Evolutionary conservation across 2,888 invertebrate species (phyloP).

Genomic region (Lasiommata megera): DNA sequence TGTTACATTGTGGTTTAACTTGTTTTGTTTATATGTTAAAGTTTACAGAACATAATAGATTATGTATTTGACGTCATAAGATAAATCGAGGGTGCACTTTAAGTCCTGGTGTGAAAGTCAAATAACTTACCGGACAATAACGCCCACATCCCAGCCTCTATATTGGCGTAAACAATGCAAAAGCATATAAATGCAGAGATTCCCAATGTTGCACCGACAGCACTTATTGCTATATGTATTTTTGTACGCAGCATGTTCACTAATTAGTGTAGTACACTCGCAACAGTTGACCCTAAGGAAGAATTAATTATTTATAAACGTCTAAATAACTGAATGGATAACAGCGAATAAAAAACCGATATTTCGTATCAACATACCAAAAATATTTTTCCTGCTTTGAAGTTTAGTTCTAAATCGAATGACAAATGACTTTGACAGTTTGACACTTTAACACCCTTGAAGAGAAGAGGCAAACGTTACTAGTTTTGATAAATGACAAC

Average conservation of each 20-base stretch:
- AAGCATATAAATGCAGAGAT: constrained; percentile 73
- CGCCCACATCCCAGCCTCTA: constrained; percentile 75
- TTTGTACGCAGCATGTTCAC: constrained; percentile 61
- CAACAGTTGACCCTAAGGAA: neutral
- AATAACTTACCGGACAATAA: constrained; percentile 64
- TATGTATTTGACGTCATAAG: constrained; percentile 4
- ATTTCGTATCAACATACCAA: neutral
- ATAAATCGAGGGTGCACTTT: neutral
- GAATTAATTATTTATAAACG: no score
- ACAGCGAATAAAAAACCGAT: neutral
- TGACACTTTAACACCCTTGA: no score
- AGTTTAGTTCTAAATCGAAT: no score
- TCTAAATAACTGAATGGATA: neutral
- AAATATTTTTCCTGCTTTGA: neutral
- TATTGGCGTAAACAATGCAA: constrained; percentile 69
- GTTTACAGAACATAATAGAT: constrained; percentile 2
- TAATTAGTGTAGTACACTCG: neutral
- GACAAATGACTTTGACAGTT: no score
- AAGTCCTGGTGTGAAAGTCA: constrained; percentile 19
- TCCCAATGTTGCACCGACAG: constrained; percentile 59
- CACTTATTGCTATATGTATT: constrained; percentile 65
- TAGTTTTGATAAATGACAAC: no score
- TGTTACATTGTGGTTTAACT: neutral
- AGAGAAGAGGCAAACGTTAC: no score
- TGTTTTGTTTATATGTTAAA: no score